Evolutionary conservation across 1,140 invertebrate species (phyloP), one percentile per base, ranked within the genome.

Genomic region (Drosophila elegans): DNA sequence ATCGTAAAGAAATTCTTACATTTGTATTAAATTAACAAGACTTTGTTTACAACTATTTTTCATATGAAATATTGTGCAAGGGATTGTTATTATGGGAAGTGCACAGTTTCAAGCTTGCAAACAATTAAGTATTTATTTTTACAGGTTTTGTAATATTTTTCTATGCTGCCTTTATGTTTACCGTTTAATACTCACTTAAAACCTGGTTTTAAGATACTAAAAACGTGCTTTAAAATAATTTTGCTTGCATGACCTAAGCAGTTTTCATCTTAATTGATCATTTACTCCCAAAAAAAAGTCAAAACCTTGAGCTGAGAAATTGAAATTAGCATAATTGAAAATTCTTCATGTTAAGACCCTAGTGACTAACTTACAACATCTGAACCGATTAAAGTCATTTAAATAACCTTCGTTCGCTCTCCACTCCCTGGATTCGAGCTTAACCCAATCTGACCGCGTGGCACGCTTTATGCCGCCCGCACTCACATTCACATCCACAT

Each of bases 381-480:
- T n/a, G n/a, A n/a, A n/a, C n/a, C 62, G 68, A 61, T 77, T 68
- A 71, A 36, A 42, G 42, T 54, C 38, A 44, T 61, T 72, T 61
- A 61, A 73, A 76, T 76, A 10, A 53, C 39, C 49, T 60, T 51
- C 29, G 36, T 38, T 39, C 32, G 32, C 38, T 21, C 55, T 21
- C 11, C 44, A 45, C 48, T 60, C 21, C 38, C 56, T 45, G 34
- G 13, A 13, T 21, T 6, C 36, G 12, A 44, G 27, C 32, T n/a
- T 16, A 16, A 53, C 57, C 29, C 41, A 44, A 56, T 69, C 25
- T 79, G 75, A 72, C 77, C 77, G 76, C 69, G 54, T 74, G 76
- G 69, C 78, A 74, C 69, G 69, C 13, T 63, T 60, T 69, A 74
- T 51, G 42, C 71, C 51, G 60, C 45, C 10, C 36, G 38, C 48